These are phyloP conservation scores for Antitype chi DNA, from an alignment of 2,888 invertebrate species.

Conservation along the genomic window DNA sequence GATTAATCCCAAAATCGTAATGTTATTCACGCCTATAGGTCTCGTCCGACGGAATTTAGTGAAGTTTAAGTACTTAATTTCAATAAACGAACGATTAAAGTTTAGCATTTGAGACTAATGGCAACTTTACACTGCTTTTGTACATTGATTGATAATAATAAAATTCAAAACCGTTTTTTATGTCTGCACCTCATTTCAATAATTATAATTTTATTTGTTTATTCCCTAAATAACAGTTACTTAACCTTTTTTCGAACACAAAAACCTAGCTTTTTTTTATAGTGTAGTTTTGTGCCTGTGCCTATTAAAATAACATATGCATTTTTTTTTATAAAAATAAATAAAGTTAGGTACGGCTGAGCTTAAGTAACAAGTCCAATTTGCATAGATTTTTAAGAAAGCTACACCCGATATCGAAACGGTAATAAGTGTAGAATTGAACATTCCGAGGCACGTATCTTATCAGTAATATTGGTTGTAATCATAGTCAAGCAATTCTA, in stretches of 20 bases:
- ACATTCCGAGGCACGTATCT: slow-evolving; percentile 49
- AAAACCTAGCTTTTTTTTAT: background rate
- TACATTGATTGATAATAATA: slow-evolving; percentile 53
- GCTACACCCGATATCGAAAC: slow-evolving; percentile 10
- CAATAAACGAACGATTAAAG: slow-evolving; percentile 65
- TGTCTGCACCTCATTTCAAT: slow-evolving; percentile 35
- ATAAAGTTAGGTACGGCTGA: background rate
- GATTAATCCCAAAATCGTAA: slow-evolving; percentile 65
- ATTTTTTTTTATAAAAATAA: too few species aligned
- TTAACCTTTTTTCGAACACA: background rate
- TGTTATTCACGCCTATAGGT: slow-evolving; percentile 66
- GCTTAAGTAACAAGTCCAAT: background rate
- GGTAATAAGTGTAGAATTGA: slow-evolving; percentile 34
- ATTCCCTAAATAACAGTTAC: slow-evolving; percentile 1
- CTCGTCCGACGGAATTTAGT: slow-evolving; percentile 53
- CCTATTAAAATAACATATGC: background rate
- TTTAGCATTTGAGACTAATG: slow-evolving; percentile 57
- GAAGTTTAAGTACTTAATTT: slow-evolving; percentile 62
- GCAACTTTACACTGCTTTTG: slow-evolving; percentile 49
- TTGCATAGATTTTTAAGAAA: slow-evolving; percentile 39
- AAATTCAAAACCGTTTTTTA: slow-evolving; percentile 29
- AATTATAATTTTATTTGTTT: slow-evolving; percentile 35
- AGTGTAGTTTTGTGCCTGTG: background rate
- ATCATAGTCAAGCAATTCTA: slow-evolving; percentile 60
- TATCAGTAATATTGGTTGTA: slow-evolving; percentile 60